phyloP scores from a whole-genome alignment of 2,113 vertebrate species.

The Chlorodrepanis virens region DNA sequence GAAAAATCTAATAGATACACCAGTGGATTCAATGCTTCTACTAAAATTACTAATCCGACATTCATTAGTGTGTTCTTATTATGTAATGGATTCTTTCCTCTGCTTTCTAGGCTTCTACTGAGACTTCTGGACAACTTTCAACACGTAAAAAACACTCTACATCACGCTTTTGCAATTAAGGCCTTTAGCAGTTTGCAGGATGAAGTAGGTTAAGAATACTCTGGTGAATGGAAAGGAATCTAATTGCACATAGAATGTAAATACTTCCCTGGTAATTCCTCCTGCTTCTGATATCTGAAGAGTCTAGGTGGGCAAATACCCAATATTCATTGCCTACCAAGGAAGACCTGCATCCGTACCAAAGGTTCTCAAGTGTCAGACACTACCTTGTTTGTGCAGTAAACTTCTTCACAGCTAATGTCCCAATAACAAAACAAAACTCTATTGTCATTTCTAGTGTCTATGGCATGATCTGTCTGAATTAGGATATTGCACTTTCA shows the following conservation, averaged over 20 bases:
- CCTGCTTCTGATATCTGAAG: neutral
- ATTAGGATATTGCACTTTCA: neutral
- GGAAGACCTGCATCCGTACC: neutral
- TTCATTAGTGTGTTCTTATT: neutral
- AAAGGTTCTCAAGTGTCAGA: neutral
- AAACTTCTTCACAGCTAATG: neutral
- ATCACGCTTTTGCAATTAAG: neutral
- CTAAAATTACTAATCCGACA: neutral
- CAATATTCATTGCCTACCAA: neutral
- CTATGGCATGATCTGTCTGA: neutral
- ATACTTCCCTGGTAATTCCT: neutral
- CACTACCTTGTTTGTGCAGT: neutral
- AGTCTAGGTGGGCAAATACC: neutral
- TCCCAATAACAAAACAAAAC: neutral
- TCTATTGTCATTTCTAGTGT: accelerated
- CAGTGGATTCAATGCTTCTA: neutral
- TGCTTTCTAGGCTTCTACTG: neutral
- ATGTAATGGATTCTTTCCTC: neutral
- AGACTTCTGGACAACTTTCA: neutral
- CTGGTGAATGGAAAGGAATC: neutral
- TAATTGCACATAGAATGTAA: neutral
- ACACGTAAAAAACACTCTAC: neutral
- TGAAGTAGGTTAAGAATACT: neutral
- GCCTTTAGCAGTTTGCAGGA: neutral
- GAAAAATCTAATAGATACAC: neutral